These are phyloP conservation scores for Eristalis arbustorum DNA, from an alignment of 2,888 invertebrate species.

Conservation along the genomic window DNA sequence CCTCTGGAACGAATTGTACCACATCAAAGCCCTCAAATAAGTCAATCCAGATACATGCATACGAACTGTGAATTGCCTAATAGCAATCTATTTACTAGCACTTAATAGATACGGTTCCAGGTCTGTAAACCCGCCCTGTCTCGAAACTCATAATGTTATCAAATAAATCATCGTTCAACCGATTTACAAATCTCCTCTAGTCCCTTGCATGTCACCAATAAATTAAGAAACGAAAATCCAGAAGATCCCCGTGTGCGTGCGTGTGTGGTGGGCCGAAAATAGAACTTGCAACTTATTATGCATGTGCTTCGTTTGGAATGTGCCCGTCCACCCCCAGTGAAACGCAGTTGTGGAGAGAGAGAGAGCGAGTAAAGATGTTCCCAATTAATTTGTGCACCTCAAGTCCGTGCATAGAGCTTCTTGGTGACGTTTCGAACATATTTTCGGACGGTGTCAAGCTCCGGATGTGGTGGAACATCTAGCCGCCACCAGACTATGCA, in stretches of 20 bases:
- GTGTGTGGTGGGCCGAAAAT: conserved; percentile 23
- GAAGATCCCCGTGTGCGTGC: not conserved
- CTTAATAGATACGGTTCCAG: conserved; percentile 9
- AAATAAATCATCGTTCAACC: conserved; percentile 56
- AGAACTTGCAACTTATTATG: conserved; percentile 59
- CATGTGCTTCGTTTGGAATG: conserved; percentile 38
- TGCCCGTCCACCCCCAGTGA: conserved; percentile 1
- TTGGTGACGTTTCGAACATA: conserved; percentile 13
- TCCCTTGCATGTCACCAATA: conserved; percentile 59
- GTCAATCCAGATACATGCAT: not conserved
- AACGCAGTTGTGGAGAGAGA: not conserved
- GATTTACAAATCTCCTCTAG: conserved; percentile 60
- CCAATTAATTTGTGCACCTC: conserved; percentile 61
- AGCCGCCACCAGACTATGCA: conserved; percentile 12
- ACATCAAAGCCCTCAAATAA: conserved; percentile 1
- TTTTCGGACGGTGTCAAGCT: conserved; percentile 47
- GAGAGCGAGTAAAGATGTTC: conserved; percentile 34
- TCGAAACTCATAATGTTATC: conserved; percentile 18
- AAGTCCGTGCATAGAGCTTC: conserved; percentile 51
- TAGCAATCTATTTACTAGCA: not conserved
- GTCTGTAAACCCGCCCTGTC: conserved; percentile 13
- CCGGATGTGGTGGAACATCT: conserved; percentile 36
- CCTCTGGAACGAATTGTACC: conserved; percentile 17
- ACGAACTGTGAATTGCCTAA: not conserved
- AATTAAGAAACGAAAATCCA: conserved; percentile 38